phyloP scores from a whole-genome alignment of 2,888 invertebrate genomes.

The Limnephilus rhombicus region DNA sequence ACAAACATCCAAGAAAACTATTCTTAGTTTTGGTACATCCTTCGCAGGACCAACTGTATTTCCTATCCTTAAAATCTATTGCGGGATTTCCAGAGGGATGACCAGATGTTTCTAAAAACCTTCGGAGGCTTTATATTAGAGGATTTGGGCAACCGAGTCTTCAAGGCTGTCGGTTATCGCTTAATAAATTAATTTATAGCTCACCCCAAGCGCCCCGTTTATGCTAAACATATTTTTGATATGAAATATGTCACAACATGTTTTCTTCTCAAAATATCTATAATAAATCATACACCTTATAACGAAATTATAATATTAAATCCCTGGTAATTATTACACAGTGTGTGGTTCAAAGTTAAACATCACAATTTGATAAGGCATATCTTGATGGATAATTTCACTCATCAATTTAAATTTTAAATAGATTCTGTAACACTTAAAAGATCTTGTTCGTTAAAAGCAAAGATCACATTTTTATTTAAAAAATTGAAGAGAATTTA shows the following conservation, averaged over 20 bases:
- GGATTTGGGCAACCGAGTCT: neutral
- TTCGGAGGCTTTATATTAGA: neutral
- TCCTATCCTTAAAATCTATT: neutral
- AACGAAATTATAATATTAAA: neutral
- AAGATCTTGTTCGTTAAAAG: neutral
- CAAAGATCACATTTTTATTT: neutral
- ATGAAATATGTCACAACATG: neutral
- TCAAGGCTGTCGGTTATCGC: neutral
- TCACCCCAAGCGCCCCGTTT: neutral
- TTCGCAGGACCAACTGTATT: neutral
- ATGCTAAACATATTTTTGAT: conserved; percentile 1
- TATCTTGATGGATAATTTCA: no score
- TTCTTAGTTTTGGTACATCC: neutral
- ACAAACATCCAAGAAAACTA: neutral
- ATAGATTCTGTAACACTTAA: neutral
- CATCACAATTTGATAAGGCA: no score
- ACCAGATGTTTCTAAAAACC: conserved; percentile 2
- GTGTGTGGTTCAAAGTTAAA: no score
- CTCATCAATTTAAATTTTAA: neutral
- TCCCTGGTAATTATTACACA: neutral
- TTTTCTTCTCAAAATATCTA: neutral
- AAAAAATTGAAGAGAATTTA: neutral
- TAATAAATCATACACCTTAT: neutral
- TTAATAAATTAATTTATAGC: neutral
- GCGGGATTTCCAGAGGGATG: neutral